Evolutionary conservation across 2,797 vertebrate genomes (phyloP), one percentile per base, ranked within the genome.

Genomic region (Pseudopleuronectes americanus): DNA sequence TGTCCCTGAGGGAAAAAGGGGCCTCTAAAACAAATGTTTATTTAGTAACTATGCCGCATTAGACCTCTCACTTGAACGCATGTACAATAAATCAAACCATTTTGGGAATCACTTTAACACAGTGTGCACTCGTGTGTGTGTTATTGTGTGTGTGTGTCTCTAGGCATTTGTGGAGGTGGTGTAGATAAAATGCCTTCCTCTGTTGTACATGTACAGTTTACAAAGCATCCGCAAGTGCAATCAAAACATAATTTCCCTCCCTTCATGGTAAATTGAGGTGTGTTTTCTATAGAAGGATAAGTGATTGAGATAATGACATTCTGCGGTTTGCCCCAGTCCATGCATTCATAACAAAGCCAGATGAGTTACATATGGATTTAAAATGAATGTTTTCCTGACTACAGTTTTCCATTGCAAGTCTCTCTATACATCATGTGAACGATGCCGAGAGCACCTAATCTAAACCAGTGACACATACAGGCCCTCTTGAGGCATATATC

Each of bases 21-120:
- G 68, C 77, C 81, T 72, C 77, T 77, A 61, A 80, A 82, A 89
- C 61, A 80, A 90, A 88, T 84, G 87, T 91, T 91, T 87, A 80
- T 84, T 80, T 77, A 79, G 83, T 81, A 89, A 88, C 79, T 80
- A 77, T 71, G 83, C 79, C 64, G 75, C 72, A 85, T 84, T 74
- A 86, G 67, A 84, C n/a, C 65, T 45, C 71, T 77, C 63, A 86
- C 76, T 71, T 83, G 52, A 85, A 89, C 79, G 64, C 62, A 81
- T 80, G 74, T 6, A 61, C 54, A 65, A 87, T 89, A 84, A 92
- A 91, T 86, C 83, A 89, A 64, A 76, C 19, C 52, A 64, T 72
- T 84, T 81, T 64, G 54, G 23, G 43, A 66, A 70, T 71, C 58
- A 62, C 38, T 66, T 63, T 17, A 59, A 68, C 54, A 70, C 33